Percentiles rank a stretch among this genome's conserved stretches.
phyloP scores from a whole-genome alignment of 2,113 vertebrate genomes.

The Gnathonemus echidnorhynchus region DNA sequence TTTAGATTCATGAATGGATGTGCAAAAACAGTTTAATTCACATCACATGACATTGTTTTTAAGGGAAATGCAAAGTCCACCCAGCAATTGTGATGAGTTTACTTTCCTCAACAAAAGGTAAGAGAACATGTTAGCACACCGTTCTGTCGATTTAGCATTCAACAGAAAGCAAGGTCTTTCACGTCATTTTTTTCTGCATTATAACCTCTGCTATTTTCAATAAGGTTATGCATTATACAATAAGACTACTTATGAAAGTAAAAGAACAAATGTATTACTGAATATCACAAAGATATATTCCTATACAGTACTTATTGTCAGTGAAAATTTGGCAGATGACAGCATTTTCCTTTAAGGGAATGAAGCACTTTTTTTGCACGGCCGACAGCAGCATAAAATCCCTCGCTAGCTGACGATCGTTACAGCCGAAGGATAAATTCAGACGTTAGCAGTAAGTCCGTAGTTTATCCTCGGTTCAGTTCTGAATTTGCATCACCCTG shows the following conservation, averaged over 20 bases:
- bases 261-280: background rate
- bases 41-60: background rate
- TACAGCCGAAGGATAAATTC: background rate
- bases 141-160: background rate
- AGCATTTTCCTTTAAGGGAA: background rate
- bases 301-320: background rate
- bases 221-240: background rate
- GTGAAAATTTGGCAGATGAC: background rate
- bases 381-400: background rate
- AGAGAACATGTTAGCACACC: background rate
- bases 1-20: background rate
- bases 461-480: background rate
- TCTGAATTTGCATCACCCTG: conserved; percentile 14
- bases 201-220: background rate
- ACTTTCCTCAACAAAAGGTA: background rate
- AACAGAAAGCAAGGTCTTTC: background rate
- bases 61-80: background rate
- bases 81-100: too few relatives aligned
- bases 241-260: background rate
- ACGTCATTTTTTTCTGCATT: background rate
- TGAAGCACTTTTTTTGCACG: too few relatives aligned
- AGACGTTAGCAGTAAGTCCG: background rate
- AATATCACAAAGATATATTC: background rate
- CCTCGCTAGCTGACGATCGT: background rate
- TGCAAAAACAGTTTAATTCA: background rate